These are phyloP conservation scores for Volucella bombylans DNA, from an alignment of 2,888 invertebrate genomes.

Conservation along the genomic window DNA sequence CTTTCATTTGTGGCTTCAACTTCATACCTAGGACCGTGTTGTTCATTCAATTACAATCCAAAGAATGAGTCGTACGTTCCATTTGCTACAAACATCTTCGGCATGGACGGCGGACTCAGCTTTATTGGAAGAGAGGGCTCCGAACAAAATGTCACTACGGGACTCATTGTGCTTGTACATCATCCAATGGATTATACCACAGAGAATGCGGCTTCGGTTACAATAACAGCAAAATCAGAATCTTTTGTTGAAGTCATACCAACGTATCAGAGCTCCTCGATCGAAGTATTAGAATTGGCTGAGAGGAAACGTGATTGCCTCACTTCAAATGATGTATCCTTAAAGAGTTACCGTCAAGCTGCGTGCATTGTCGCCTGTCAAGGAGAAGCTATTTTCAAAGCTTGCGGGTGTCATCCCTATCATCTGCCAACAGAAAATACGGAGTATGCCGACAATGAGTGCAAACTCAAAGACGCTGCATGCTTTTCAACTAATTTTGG, in stretches of 20 bases:
- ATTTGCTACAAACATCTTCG: conserved; percentile 81
- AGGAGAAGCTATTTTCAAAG: conserved; percentile 77
- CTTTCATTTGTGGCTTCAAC: conserved; percentile 80
- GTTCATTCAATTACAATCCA: conserved; percentile 82
- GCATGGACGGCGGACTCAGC: conserved; percentile 80
- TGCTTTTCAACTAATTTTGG: conserved; percentile 80
- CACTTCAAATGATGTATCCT: conserved; percentile 79
- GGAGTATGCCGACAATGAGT: conserved; percentile 77
- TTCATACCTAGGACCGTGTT: conserved; percentile 80
- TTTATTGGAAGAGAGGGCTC: conserved; percentile 81
- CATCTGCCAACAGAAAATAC: conserved; percentile 78
- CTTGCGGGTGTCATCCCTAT: conserved; percentile 81
- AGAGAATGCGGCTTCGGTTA: conserved; percentile 79
- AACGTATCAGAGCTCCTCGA: conserved; percentile 80
- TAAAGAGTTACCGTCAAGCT: conserved; percentile 80
- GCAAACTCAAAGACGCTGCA: conserved; percentile 79
- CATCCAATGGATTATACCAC: conserved; percentile 82
- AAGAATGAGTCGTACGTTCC: conserved; percentile 80
- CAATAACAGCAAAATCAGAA: conserved; percentile 80
- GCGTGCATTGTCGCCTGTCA: conserved; percentile 80
- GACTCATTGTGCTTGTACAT: conserved; percentile 80
- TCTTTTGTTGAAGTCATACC: conserved; percentile 81
- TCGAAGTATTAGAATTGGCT: conserved; percentile 80
- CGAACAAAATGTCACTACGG: conserved; percentile 80
- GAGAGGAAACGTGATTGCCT: conserved; percentile 80